Conservation (phyloP, 1,140 invertebrate genomes). For the Eriocheir sinensis region DNA sequence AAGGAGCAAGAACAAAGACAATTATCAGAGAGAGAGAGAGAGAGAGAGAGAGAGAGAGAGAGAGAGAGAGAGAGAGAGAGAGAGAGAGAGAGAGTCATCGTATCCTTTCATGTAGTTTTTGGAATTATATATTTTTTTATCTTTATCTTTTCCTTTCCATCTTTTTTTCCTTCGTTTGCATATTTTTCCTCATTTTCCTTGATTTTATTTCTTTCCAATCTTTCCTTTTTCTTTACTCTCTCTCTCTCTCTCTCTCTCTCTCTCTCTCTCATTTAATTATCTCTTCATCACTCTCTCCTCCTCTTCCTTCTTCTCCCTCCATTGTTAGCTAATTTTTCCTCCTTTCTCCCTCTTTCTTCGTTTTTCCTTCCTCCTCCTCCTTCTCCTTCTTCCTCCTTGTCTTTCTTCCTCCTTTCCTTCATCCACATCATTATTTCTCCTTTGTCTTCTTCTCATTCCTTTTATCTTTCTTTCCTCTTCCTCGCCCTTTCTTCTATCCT, state of each 20-base stretch:
- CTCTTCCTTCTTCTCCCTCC: neutral
- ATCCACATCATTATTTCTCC: too few species aligned
- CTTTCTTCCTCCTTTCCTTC: neutral
- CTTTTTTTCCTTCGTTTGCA: neutral
- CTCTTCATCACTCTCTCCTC: neutral
- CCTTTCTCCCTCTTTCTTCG: neutral
- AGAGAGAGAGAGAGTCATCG: neutral
- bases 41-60: neutral
- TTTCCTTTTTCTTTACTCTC: neutral
- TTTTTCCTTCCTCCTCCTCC: neutral
- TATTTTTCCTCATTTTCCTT: neutral
- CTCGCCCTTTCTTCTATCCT: neutral
- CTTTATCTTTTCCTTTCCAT: too few species aligned
- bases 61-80: conserved; percentile 11
- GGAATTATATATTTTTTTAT: too few species aligned
- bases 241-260: neutral
- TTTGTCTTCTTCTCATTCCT: neutral
- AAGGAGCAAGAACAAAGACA: neutral
- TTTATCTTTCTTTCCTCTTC: neutral
- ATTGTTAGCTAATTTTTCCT: too few species aligned
- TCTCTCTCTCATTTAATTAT: neutral
- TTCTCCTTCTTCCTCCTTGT: neutral
- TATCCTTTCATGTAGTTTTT: too few species aligned
- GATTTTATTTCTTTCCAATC: neutral
- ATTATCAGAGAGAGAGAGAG: neutral